phyloP scores from a whole-genome alignment of 1,140 invertebrate species.

The Heliconius himera region DNA sequence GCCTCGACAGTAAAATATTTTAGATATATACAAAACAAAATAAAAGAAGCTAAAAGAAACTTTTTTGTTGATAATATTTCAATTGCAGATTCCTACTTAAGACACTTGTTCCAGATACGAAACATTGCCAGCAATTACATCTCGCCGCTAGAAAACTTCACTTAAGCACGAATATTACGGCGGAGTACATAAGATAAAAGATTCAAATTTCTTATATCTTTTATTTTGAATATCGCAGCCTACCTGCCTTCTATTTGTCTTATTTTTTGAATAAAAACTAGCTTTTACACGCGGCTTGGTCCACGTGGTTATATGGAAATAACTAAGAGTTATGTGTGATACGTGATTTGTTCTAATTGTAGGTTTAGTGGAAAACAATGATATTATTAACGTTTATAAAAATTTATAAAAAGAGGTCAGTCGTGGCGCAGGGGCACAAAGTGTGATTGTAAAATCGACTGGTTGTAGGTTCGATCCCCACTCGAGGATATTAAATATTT shows the following conservation, averaged over 20 bases:
- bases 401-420: no score
- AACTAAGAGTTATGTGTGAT: no score
- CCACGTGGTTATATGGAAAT: no score
- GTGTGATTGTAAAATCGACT: no score
- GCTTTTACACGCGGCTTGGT: no score
- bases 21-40: background rate
- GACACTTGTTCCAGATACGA: constrained; percentile 19
- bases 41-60: background rate
- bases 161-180: constrained; percentile 12
- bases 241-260: background rate
- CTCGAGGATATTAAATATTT: no score
- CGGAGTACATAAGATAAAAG: background rate
- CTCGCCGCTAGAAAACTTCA: constrained; percentile 17
- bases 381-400: no score
- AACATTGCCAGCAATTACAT: constrained; percentile 18
- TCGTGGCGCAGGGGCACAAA: no score
- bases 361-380: no score
- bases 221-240: background rate
- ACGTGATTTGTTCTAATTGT: no score
- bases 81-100: constrained; percentile 7
- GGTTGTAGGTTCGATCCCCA: no score
- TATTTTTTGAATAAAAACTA: no score
- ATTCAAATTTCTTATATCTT: background rate
- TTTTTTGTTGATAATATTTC: constrained; percentile 7
- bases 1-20: background rate